Conservation (phyloP, 2,888 invertebrate genomes). For the Esperia sulphurella region DNA sequence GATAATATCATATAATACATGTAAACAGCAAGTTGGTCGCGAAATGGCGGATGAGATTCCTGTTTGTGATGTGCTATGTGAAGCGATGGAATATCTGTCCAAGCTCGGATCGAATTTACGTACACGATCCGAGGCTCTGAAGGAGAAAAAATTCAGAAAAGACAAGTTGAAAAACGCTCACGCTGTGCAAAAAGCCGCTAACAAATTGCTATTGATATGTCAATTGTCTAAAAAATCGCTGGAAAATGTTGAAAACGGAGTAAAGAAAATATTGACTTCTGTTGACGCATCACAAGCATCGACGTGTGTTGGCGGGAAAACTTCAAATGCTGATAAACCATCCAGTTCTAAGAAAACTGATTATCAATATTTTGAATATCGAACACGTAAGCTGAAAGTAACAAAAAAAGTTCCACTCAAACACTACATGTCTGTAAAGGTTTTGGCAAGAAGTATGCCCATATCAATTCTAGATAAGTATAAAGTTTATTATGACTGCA, state of each 20-base stretch:
- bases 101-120: constrained; percentile 66
- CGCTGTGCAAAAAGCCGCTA: constrained; percentile 62
- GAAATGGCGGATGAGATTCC: constrained; percentile 65
- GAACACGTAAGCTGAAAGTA: constrained; percentile 40
- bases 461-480: constrained; percentile 45
- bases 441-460: constrained; percentile 43
- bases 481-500: constrained; percentile 59
- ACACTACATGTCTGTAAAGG: constrained; percentile 58
- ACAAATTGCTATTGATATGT: constrained; percentile 65
- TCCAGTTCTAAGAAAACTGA: constrained; percentile 2
- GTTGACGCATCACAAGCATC: constrained; percentile 38
- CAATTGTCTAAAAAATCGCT: constrained; percentile 69
- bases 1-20: neutral
- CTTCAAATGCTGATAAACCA: constrained; percentile 4
- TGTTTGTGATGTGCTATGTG: constrained; percentile 57
- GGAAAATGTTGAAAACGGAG: constrained; percentile 60
- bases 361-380: constrained; percentile 1
- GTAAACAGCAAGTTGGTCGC: neutral
- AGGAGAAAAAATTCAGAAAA: constrained; percentile 54
- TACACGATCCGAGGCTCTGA: constrained; percentile 56
- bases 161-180: constrained; percentile 56
- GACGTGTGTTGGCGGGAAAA: constrained; percentile 33
- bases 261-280: constrained; percentile 47
- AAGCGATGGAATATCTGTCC: constrained; percentile 69
- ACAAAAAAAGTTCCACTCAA: constrained; percentile 47